Evolutionary conservation across 2,797 vertebrate genomes (phyloP), one percentile per base, ranked within the genome.

Genomic region (Syngnathus rostellatus): DNA sequence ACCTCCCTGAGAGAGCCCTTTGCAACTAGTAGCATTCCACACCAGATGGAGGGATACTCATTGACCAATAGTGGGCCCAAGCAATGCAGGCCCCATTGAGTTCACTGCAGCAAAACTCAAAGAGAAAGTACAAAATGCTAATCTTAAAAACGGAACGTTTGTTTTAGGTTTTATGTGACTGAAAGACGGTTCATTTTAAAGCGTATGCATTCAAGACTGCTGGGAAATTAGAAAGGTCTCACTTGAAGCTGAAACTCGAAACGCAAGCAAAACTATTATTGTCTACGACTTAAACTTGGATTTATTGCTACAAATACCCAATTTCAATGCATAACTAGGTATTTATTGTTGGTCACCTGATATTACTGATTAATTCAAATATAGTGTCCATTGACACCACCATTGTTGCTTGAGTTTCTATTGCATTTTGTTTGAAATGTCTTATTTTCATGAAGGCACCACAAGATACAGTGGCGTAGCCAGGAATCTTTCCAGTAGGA

Each of bases 11-110:
- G 71, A 72, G 74, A 31, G 31, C 12, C 14, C 70, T 62, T 48
- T 66, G 68, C 41, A 76, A 77, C 77, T 77, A 80, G 74, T 78
- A 82, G 80, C 68, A 74, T 72, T 74, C 68, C 25, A 25, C 25
- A 65, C 65, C 67, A 12, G 6, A 9, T 23, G 17, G 37, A 21
- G 23, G 38, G 39, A 8, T 54, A 57, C 25, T 55, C 37, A 37
- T 3, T 25, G 23, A 25, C 53, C 21, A 54, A 54, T 9, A 25
- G n/a, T 11, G 51, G 51, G 31, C 31, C 5, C 21, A n/a, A n/a
- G 10, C 10, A 6, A 54, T 54, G 21, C 21, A 54, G 53, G 53
- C 9, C 50, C 8, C 4, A 25, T 11, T 9, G 23, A 54, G 11
- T 54, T 54, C 9, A 54, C 8, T 51, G 50, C 50, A 51, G n/a